phyloP scores from a whole-genome alignment of 2,113 vertebrate species.

The Myrmecobius fasciatus region DNA sequence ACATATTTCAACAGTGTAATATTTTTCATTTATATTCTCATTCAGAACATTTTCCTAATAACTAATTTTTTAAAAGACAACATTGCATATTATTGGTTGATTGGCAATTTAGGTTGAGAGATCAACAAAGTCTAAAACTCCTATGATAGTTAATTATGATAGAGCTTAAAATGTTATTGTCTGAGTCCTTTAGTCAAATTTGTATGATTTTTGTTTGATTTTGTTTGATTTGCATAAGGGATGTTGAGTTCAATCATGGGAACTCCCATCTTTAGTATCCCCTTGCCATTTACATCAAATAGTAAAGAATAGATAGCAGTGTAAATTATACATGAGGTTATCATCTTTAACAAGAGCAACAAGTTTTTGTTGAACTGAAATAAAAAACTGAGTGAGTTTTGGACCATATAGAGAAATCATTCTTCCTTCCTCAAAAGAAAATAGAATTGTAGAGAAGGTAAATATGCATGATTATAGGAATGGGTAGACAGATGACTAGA shows the following conservation, averaged over 20 bases:
- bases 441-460: not conserved
- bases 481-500: not conserved
- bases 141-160: not conserved
- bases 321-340: not conserved
- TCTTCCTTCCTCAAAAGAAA: no score
- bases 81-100: not conserved
- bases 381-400: not conserved
- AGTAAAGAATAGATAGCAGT: not conserved
- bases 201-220: not conserved
- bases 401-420: no score
- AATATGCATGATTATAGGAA: not conserved
- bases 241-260: not conserved
- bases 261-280: not conserved
- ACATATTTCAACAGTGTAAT: not conserved
- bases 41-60: not conserved
- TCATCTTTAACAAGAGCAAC: not conserved
- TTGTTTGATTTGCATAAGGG: not conserved
- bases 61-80: not conserved
- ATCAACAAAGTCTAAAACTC: not conserved
- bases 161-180: not conserved
- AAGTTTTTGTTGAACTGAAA: not conserved
- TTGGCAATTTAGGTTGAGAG: conserved; percentile 22
- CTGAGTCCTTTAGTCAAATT: not conserved
- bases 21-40: conserved; percentile 1
- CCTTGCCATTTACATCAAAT: not conserved